Evolutionary conservation across 2,113 vertebrate genomes (phyloP), one percentile per base, ranked within the genome.

Genomic region (Mormyrus iriodes): DNA sequence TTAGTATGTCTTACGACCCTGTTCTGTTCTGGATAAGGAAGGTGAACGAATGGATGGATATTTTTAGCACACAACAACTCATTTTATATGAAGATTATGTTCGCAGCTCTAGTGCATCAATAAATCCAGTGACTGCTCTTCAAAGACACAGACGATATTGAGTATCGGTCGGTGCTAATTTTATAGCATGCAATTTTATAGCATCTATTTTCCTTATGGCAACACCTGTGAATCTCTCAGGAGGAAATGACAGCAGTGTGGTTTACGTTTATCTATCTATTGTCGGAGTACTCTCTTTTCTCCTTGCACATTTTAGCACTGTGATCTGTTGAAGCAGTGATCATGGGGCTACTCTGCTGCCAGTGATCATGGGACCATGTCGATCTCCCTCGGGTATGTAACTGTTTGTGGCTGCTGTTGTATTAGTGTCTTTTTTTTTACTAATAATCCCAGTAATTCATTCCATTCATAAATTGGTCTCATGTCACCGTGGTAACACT

Each of bases 41-140:
- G 61, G 61, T 13, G 61, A 69, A 19, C 15, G 4, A 4, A 19
- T 79, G 73, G 73, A 79, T 42, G 73, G 31, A 79, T 79, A 42
- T 79, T 79, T 79, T 79, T 79, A 79, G 35, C 73, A 79, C 35
- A 42, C 73, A 79, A 79, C 35, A 42, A 79, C 73, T 42, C 15
- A 76, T 76, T 79, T 79, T 79, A 79, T 79, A 79, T 79, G 73
- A 79, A 79, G 35, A 79, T 79, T 79, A 79, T 79, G 73, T 79
- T 42, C 31, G 15, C 42, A 79, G 31, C 35, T n/a, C 73, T 79
- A 19, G 35, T 42, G 73, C 35, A 79, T 79, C 35, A 19, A 79
- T 79, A 42, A 17, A 19, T 79, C 31, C 73, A 79, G 17, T 35
- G 73, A 79, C 73, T 19, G 35, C 35, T 79, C 35, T 42, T 79